phyloP scores from a whole-genome alignment of 2,113 vertebrate species.

The Thamnaconus septentrionalis region DNA sequence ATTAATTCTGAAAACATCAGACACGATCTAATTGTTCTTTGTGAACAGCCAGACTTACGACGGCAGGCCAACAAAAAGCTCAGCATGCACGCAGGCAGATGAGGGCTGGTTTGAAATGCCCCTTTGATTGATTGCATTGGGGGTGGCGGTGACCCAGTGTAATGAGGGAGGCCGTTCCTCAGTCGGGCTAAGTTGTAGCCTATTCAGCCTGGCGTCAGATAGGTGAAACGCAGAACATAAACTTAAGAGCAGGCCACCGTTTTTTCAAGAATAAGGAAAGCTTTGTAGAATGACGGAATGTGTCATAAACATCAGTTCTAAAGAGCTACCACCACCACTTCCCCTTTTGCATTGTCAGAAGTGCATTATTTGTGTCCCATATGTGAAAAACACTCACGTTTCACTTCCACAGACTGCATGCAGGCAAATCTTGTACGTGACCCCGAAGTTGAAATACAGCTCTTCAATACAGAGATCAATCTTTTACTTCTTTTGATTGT shows the following conservation, averaged over 20 bases:
- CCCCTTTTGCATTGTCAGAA: background rate
- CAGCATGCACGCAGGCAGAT: too few relatives aligned
- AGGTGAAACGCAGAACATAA: slow-evolving; percentile 15
- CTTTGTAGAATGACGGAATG: background rate
- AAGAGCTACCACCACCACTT: background rate
- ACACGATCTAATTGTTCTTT: too few relatives aligned
- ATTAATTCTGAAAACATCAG: too few relatives aligned
- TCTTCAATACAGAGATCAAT: background rate
- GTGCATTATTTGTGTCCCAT: slow-evolving; percentile 5
- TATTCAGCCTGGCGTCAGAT: slow-evolving; percentile 10
- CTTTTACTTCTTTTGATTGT: slow-evolving; percentile 10
- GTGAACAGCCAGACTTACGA: too few relatives aligned
- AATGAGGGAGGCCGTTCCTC: slow-evolving; percentile 38
- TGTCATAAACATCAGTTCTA: background rate
- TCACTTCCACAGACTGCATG: slow-evolving; percentile 14
- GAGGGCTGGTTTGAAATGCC: background rate
- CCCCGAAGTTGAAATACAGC: background rate
- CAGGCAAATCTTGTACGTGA: slow-evolving; percentile 15
- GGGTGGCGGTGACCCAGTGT: slow-evolving; percentile 14
- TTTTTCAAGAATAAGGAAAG: background rate
- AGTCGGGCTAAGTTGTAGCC: slow-evolving; percentile 5
- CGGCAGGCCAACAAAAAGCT: too few relatives aligned
- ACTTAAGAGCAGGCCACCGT: background rate
- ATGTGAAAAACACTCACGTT: slow-evolving; percentile 12
- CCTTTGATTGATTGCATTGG: slow-evolving; percentile 16